Conservation (phyloP, 1,140 invertebrate genomes). For the Venustaconcha ellipsiformis region DNA sequence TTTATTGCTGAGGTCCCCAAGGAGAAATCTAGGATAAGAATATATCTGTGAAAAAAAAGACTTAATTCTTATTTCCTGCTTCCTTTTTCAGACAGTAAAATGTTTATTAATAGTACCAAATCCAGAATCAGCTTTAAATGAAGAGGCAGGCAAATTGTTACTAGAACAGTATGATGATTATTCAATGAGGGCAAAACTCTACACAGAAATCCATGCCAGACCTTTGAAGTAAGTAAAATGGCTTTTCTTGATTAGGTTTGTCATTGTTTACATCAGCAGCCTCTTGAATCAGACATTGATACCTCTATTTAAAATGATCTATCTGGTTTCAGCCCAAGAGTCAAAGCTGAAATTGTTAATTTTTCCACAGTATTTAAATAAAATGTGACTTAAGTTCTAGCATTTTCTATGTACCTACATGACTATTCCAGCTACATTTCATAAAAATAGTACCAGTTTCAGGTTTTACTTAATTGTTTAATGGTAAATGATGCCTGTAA, state of each 20-base stretch:
- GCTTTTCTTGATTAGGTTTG: not conserved
- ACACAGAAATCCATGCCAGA: slow-evolving; percentile 92
- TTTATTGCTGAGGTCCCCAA: no score
- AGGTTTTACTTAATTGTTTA: no score
- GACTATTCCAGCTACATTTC: no score
- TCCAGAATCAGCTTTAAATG: slow-evolving; percentile 93
- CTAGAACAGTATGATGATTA: slow-evolving; percentile 94
- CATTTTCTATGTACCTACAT: not conserved
- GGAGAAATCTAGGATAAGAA: no score
- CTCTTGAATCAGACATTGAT: not conserved
- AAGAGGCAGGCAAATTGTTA: slow-evolving; percentile 92
- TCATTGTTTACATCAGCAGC: not conserved
- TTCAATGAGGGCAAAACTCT: slow-evolving; percentile 89
- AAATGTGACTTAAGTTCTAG: not conserved
- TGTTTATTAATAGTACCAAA: slow-evolving; percentile 94
- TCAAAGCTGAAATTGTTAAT: not conserved
- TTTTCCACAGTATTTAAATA: not conserved
- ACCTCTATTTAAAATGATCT: no score
- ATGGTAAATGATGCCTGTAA: no score
- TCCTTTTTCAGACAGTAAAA: slow-evolving; percentile 82
- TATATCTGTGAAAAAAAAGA: no score
- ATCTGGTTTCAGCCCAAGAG: not conserved
- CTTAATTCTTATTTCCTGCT: no score
- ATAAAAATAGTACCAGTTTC: no score
- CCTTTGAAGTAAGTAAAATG: slow-evolving; percentile 58